A percentile compares a stretch with the other conserved stretches of the same genome.
These are phyloP conservation scores for Chloroclysta siterata DNA, from an alignment of 2,888 invertebrate genomes.

Conservation along the genomic window DNA sequence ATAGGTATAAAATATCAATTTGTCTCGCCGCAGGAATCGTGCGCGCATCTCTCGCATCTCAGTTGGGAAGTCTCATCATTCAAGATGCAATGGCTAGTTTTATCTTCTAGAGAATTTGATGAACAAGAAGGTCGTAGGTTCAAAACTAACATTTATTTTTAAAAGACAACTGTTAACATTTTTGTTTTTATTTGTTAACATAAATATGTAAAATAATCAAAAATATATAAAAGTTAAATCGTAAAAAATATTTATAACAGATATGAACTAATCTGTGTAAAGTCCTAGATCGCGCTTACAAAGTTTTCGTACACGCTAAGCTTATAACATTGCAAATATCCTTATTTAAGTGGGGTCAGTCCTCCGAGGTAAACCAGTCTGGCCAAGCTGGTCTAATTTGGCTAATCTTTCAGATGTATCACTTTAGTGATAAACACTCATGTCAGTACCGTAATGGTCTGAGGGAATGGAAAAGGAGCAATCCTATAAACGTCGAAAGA, in stretches of 20 bases:
- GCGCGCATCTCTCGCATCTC: too few species aligned
- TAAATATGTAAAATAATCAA: background rate
- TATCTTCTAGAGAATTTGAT: background rate
- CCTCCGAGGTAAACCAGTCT: slow-evolving; percentile 7
- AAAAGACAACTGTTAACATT: background rate
- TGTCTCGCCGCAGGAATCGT: too few species aligned
- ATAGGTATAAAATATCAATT: too few species aligned
- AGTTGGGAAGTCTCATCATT: too few species aligned
- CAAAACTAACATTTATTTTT: background rate
- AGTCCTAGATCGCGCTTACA: background rate
- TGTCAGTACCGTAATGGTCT: background rate
- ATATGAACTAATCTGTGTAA: slow-evolving; percentile 1
- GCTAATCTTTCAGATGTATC: slow-evolving; percentile 2
- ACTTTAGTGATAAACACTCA: background rate
- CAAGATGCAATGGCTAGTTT: background rate
- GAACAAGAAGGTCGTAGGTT: background rate
- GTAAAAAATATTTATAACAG: background rate
- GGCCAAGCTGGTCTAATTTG: slow-evolving; percentile 5
- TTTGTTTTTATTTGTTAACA: background rate
- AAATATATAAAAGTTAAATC: background rate
- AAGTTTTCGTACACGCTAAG: background rate
- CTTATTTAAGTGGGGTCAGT: background rate
- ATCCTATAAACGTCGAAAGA: background rate
- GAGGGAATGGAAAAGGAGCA: background rate
- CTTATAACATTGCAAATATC: background rate